Evolutionary conservation across 2,888 invertebrate species (phyloP).

Genomic region (Macrosoma leucophasiata): DNA sequence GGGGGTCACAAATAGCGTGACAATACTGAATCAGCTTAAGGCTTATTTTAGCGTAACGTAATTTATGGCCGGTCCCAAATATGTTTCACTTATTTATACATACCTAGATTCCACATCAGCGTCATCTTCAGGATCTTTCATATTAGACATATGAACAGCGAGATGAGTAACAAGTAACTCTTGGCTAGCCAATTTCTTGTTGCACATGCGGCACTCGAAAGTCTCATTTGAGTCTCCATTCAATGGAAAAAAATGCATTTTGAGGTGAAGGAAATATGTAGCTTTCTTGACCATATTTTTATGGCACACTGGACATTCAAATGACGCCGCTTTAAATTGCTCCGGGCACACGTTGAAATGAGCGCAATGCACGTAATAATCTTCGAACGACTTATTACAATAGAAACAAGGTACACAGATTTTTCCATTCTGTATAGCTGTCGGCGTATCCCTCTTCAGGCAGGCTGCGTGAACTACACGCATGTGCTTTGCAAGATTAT

Average conservation of each 20-base stretch:
- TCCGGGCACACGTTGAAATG: slow-evolving; percentile 49
- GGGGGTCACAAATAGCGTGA: no score
- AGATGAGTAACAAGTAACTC: slow-evolving; percentile 55
- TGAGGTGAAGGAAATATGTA: slow-evolving; percentile 48
- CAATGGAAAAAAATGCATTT: slow-evolving; percentile 44
- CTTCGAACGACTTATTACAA: slow-evolving; percentile 44
- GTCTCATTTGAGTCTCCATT: slow-evolving; percentile 10
- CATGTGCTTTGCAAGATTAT: slow-evolving; percentile 59
- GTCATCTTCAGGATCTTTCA: slow-evolving; percentile 39
- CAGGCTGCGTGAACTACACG: slow-evolving; percentile 55
- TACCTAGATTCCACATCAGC: slow-evolving; percentile 50
- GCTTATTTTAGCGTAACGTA: no score
- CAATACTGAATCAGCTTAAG: no score
- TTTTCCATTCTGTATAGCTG: slow-evolving; percentile 21
- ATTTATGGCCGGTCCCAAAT: no score
- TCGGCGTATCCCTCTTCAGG: slow-evolving; percentile 26
- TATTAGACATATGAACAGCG: slow-evolving; percentile 57
- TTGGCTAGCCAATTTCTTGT: slow-evolving; percentile 47
- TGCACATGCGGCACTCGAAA: slow-evolving; percentile 58
- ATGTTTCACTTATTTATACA: slow-evolving; percentile 4
- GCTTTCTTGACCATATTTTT: slow-evolving; percentile 38
- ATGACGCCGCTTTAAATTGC: slow-evolving; percentile 32
- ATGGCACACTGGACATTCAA: slow-evolving; percentile 50
- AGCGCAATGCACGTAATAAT: slow-evolving; percentile 46
- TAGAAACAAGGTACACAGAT: slow-evolving; percentile 51